These are phyloP conservation scores for Saxidomus purpurata DNA, from an alignment of 1,140 invertebrate species.

Conservation along the genomic window DNA sequence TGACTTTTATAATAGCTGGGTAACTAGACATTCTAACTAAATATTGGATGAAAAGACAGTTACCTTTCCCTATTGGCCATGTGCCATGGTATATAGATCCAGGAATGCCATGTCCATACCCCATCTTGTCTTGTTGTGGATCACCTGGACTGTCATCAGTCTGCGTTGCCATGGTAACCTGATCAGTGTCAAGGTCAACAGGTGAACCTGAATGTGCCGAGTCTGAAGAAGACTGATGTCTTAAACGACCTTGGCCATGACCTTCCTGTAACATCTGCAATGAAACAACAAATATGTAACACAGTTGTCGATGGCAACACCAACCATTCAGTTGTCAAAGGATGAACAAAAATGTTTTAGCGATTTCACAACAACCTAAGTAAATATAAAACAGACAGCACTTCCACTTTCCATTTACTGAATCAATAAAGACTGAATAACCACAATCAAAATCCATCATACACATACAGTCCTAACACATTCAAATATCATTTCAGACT, in stretches of 20 bases:
- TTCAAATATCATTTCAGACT: too few species aligned
- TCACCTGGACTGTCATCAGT: constrained; percentile 71
- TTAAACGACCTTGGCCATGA: constrained; percentile 23
- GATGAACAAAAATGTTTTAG: too few species aligned
- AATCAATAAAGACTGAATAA: too few species aligned
- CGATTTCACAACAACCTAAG: too few species aligned
- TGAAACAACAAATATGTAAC: neutral
- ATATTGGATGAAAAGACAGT: neutral
- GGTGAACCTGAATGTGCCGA: neutral
- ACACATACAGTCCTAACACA: too few species aligned
- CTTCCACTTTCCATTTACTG: too few species aligned
- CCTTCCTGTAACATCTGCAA: neutral
- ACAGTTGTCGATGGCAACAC: too few species aligned
- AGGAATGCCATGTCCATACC: constrained; percentile 73
- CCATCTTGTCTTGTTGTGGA: constrained; percentile 46
- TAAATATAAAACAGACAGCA: too few species aligned
- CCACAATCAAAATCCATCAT: too few species aligned
- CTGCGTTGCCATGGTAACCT: constrained; percentile 83
- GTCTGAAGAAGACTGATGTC: constrained; percentile 18
- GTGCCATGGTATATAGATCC: constrained; percentile 90
- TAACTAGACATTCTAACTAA: too few species aligned
- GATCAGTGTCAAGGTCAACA: constrained; percentile 55
- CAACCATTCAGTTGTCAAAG: too few species aligned
- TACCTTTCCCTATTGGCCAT: constrained; percentile 88
- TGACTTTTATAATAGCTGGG: too few species aligned